Evolutionary conservation across 2,797 vertebrate genomes (phyloP), one percentile per base, ranked within the genome.

Genomic region (Sardinella longiceps): DNA sequence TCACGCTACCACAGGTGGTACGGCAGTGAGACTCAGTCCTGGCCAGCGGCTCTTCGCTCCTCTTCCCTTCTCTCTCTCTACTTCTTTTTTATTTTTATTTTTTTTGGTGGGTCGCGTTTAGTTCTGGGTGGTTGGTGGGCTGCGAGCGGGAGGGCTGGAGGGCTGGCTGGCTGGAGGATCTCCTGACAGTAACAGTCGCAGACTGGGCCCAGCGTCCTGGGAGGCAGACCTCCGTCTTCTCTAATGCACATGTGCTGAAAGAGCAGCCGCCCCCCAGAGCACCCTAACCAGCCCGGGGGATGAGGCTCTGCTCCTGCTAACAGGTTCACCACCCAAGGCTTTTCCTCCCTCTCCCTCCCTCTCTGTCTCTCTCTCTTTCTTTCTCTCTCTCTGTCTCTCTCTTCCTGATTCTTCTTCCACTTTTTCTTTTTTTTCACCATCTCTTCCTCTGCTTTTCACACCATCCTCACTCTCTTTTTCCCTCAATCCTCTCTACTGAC

Each of bases 161-260:
- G n/a, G n/a, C n/a, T n/a, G n/a, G n/a, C n/a, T 60, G 58, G 25
- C n/a, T 56, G 60, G 46, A 23, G 11, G 84, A 82, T 77, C 82
- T 80, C 60, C 81, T 39, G 56, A 74, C 80, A 87, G 84, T 74
- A 87, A 87, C 83, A 63, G 50, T 46, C 85, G 80, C 46, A 87
- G 81, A 86, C 80, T 87, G 83, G 81, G 48, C 74, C 18, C 28
- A 81, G 77, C 84, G 87, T 85, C 85, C 85, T 85, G 63, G 51
- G 80, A 88, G 81, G 84, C 30, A 74, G 66, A 74, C 30, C 66
- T 74, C 83, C 25, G n/a, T 37, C 80, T 53, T 20, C 45, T 83
- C 84, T 89, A 88, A 93, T 95, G 90, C 91, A 92, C 91, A 93
- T 86, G 91, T 94, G 93, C 90, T 90, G 88, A 94, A 91, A 92